These are phyloP conservation scores for Drosophila histrio DNA, from an alignment of 2,888 invertebrate species.

Conservation along the genomic window DNA sequence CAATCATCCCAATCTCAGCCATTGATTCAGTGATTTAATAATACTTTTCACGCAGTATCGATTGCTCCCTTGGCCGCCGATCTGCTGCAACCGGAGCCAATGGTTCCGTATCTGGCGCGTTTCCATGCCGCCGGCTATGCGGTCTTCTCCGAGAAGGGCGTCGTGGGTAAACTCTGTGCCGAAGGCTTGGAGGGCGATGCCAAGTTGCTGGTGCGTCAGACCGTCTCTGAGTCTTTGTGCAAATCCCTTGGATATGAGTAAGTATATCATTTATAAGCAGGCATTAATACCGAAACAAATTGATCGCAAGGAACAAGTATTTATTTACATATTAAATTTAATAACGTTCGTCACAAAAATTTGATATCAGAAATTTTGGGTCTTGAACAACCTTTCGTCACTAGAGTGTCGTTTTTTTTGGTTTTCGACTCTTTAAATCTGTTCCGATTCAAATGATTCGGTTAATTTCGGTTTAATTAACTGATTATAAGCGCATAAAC, in stretches of 20 bases:
- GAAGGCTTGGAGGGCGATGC: conserved; percentile 89
- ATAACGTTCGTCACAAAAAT: no score
- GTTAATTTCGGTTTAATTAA: no score
- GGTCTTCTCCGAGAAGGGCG: conserved; percentile 93
- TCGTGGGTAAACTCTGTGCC: conserved; percentile 91
- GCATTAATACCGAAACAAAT: background rate
- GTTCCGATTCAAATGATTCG: no score
- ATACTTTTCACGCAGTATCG: conserved; percentile 86
- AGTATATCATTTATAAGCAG: conserved; percentile 67
- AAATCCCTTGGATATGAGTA: conserved; percentile 91
- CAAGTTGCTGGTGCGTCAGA: conserved; percentile 85
- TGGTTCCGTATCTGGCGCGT: conserved; percentile 89
- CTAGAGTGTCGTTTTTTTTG: no score
- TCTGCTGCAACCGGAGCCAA: conserved; percentile 87
- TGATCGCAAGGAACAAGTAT: no score
- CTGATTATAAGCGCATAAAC: no score
- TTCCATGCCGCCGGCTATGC: conserved; percentile 92
- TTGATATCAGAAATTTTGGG: no score
- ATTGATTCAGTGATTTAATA: background rate
- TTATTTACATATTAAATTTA: no score
- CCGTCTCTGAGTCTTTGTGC: conserved; percentile 91
- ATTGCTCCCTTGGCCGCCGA: conserved; percentile 89
- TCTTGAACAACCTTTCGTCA: no score
- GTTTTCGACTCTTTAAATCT: no score
- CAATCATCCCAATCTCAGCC: background rate